Base-by-base conservation (phyloP, 92 coral and sea anemone genomes). In the Zoanthus gigantus region DNA sequence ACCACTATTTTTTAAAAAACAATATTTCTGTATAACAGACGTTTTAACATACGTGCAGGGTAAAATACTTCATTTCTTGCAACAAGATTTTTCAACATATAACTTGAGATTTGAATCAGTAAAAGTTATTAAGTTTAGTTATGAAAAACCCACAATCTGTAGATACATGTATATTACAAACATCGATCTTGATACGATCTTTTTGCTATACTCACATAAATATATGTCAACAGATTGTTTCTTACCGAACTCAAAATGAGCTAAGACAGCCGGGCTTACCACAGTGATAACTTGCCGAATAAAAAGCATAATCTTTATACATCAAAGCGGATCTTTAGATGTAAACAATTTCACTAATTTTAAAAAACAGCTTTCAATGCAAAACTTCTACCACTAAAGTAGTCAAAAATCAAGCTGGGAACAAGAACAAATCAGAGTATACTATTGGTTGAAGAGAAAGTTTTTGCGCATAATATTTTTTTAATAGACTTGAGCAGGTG, bases 231-330 rank as follows among this genome's bases (percentile, higher is more conserved):
- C 4, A n/a, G 53, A 30, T 42, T 14, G 44, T 47, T 63, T 17
- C 85, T 81, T 67, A 81, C 85, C 74, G 18, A 66, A 48, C 8
- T 81, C 76, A 48, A 81, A 81, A 45, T 81, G 45, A 65, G 57
- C 75, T 2, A 81, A 60, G 37, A 81, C 45, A 47, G 85, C 74
- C 29, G 85, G 85, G 29, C 76, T 63, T 9, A 81, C 85, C 28
- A 81, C 73, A 7, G 85, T 65, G 18, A 81, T 81, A 67, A 81
- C 85, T 81, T 81, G 85, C 15, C 85, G 85, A 65, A 81, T 81
- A 13, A 81, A 81, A 81, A 81, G 75, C 85, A 81, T 81, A 77
- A 30, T 53, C 65, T 28, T 9, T 17, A 50, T 54, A 80, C 65
- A 54, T 47, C 30, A 44, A 30, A 81, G 85, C 63, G 54, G 23